These are phyloP conservation scores for Psittacus erithacus DNA, from an alignment of 2,113 vertebrate species.

Conservation along the genomic window DNA sequence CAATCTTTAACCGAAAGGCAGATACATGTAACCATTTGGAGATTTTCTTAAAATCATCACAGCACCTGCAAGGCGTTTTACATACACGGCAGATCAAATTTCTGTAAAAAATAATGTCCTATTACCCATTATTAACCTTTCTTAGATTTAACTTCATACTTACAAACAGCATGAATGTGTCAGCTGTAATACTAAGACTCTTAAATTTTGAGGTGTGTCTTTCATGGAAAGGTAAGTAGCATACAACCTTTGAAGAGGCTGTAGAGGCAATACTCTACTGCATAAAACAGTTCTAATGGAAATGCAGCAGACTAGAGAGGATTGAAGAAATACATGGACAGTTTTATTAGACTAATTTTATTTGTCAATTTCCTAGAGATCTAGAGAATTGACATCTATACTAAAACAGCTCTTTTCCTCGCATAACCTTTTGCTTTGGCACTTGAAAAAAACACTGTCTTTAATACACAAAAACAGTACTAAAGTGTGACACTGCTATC, in stretches of 20 bases:
- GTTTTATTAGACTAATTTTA: not conserved
- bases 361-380: not conserved
- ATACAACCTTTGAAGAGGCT: not conserved
- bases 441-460: not conserved
- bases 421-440: not conserved
- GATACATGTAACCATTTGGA: not conserved
- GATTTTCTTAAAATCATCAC: not conserved
- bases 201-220: not conserved
- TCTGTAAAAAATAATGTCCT: not conserved
- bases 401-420: not conserved
- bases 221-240: not conserved
- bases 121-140: not conserved
- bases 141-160: not conserved
- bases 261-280: not conserved
- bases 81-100: not conserved
- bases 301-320: not conserved
- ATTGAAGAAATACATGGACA: not conserved
- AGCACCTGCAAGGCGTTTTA: not conserved
- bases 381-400: not conserved
- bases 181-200: not conserved
- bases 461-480: not conserved
- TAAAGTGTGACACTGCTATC: not conserved
- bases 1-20: not conserved
- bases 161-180: not conserved
- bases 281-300: not conserved